Conservation (phyloP, 2,113 vertebrate genomes). For the Larimichthys polyactis region DNA sequence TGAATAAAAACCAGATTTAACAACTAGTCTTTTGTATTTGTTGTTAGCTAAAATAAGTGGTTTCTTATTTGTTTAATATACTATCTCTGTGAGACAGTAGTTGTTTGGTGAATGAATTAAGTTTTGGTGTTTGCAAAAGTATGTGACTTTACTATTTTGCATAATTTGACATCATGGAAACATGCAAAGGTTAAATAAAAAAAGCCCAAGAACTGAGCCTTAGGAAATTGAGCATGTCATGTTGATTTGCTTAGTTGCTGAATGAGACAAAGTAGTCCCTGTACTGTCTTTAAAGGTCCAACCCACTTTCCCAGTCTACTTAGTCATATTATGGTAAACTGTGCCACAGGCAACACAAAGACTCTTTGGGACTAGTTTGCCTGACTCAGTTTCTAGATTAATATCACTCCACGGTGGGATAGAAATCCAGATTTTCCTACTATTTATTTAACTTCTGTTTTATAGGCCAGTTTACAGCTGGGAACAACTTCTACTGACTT, state of each 20-base stretch:
- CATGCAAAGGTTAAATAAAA: not conserved
- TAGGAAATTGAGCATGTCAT: not conserved
- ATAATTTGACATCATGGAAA: not conserved
- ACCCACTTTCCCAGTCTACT: conserved; percentile 21
- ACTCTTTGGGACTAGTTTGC: not conserved
- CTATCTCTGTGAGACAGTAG: not conserved
- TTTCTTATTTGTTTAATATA: not conserved
- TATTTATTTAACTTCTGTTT: conserved; percentile 10
- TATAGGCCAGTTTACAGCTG: conserved; percentile 17
- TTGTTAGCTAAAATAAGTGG: not conserved
- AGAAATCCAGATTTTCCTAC: conserved; percentile 17
- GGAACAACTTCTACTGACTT: conserved; percentile 35
- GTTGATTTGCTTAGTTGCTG: not conserved
- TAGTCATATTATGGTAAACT: not conserved
- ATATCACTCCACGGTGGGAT: not conserved
- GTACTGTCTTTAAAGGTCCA: conserved; percentile 3
- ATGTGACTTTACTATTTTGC: not conserved
- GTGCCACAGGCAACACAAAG: conserved; percentile 18
- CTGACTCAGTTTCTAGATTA: not conserved
- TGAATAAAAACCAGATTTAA: not conserved
- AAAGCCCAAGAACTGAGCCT: not conserved
- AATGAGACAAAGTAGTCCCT: conserved; percentile 33
- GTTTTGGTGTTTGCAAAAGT: not conserved
- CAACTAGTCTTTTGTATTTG: not conserved
- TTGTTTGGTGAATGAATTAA: not conserved